Base-by-base conservation (phyloP, 1,140 invertebrate genomes). In the Eciton burchellii region DNA sequence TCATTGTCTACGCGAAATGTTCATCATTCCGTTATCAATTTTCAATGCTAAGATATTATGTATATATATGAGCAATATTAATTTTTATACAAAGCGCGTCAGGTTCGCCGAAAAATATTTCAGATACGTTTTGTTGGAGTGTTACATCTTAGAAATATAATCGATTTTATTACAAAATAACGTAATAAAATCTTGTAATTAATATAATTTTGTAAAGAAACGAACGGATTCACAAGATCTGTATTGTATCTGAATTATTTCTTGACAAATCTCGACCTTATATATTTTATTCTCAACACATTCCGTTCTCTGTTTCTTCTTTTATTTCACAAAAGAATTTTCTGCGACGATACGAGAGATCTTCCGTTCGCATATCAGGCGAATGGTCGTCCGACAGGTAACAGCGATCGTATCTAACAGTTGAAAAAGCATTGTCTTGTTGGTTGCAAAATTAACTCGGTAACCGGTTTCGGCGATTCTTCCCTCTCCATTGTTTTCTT, bases 341-440 rank as follows among this genome's bases (percentile, higher is more conserved):
- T 60, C 45, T 16, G n/a, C 26, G 26, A 56, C 6, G 29, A 72
- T 45, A 73, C 54, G 45, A 72, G 54, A 57, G 41, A 81, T 81
- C 16, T 76, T 81, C 9, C 14, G 29, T 62, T 76, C n/a, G 57
- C 52, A 3, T 73, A 74, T 52, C 21, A 14, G 21, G 41, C 65
- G 82, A 81, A 82, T 84, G 68, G 59, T 84, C 60, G 43, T 82
- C 79, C 83, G 82, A 81, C 77, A 73, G 43, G 71, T 59, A 82
- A 84, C 79, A 82, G 83, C 52, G 77, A 68, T 82, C 79, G 68
- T 74, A 81, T 29, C 41, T 66, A 73, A 82, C 45, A 35, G 29
- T 49, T 76, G 47, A 49, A 66, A 83, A 83, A 79, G 45, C 59
- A 59, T 82, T 65, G 54, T 26, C 35, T 16, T 59, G 49, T 70